Conservation (phyloP, 2,113 vertebrate genomes). For the Chinchilla lanigera region DNA sequence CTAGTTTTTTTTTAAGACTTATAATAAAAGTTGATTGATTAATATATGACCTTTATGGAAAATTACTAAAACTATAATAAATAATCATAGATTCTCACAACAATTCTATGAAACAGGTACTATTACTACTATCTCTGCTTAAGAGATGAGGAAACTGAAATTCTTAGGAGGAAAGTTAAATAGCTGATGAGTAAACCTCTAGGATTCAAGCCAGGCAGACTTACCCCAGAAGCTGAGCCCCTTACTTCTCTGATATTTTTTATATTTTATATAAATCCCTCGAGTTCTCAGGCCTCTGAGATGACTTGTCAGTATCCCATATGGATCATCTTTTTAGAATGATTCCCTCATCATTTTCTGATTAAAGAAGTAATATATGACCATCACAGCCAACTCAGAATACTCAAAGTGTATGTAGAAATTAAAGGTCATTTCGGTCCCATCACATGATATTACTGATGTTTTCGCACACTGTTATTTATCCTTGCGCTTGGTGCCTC, state of each 20-base stretch:
- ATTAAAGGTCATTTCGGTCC: background rate
- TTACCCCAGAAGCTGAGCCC: background rate
- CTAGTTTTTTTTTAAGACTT: background rate
- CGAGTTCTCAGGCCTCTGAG: background rate
- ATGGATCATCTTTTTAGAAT: conserved; percentile 12
- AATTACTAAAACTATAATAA: background rate
- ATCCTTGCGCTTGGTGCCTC: background rate
- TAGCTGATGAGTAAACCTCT: background rate
- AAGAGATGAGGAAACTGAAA: background rate
- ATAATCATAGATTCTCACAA: background rate
- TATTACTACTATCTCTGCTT: background rate
- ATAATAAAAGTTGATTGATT: background rate
- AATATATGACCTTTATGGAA: background rate
- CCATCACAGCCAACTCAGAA: background rate
- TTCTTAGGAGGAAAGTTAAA: background rate
- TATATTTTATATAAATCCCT: background rate
- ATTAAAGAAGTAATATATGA: conserved; percentile 20
- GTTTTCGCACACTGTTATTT: background rate
- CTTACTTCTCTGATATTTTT: background rate
- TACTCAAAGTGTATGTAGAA: background rate
- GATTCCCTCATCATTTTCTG: conserved; percentile 19
- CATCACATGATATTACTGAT: background rate
- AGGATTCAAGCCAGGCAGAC: background rate
- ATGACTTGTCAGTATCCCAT: background rate
- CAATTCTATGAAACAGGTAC: background rate